phyloP scores from a whole-genome alignment of 2,888 invertebrate genomes.

The Zaprionus lineosus region DNA sequence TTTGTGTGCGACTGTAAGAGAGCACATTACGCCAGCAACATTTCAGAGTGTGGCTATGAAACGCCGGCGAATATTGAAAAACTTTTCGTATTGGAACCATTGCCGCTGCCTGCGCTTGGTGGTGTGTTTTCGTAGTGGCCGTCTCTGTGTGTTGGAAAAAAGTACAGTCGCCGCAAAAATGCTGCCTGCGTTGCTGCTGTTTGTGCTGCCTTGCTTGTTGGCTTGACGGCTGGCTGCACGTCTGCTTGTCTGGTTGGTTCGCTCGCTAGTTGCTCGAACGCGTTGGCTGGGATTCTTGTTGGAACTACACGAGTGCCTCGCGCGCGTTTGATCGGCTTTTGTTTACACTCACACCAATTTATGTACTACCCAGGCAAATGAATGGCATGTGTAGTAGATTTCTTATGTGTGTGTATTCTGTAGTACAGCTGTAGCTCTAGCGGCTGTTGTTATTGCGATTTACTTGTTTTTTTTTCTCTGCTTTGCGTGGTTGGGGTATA shows the following conservation, averaged over 20 bases:
- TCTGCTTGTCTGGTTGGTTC: slow-evolving; percentile 33
- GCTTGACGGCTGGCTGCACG: slow-evolving; percentile 22
- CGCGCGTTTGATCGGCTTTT: slow-evolving; percentile 68
- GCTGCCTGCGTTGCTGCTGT: slow-evolving; percentile 36
- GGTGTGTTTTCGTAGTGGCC: slow-evolving; percentile 56
- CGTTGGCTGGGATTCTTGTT: slow-evolving; percentile 74
- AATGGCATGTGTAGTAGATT: neutral
- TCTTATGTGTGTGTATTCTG: slow-evolving; percentile 10
- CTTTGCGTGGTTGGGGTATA: slow-evolving; percentile 32
- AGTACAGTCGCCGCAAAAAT: slow-evolving; percentile 82
- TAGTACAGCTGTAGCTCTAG: slow-evolving; percentile 53
- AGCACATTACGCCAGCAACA: slow-evolving; percentile 63
- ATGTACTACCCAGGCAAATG: neutral
- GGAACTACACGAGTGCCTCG: slow-evolving; percentile 50
- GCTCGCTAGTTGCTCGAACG: slow-evolving; percentile 49
- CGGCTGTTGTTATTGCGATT: slow-evolving; percentile 39
- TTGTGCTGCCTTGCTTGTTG: slow-evolving; percentile 23
- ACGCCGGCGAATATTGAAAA: slow-evolving; percentile 79
- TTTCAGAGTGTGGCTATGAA: slow-evolving; percentile 58
- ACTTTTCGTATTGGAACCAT: slow-evolving; percentile 76
- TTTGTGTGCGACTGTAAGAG: slow-evolving; percentile 23
- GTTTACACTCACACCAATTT: slow-evolving; percentile 72
- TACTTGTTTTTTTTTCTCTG: slow-evolving; percentile 13
- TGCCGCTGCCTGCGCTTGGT: slow-evolving; percentile 44
- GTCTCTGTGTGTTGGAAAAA: slow-evolving; percentile 74